Evolutionary conservation across 30 jellyfish, hydroid and myxozoan species (phyloP).

Genomic region (Turritopsis rubra): DNA sequence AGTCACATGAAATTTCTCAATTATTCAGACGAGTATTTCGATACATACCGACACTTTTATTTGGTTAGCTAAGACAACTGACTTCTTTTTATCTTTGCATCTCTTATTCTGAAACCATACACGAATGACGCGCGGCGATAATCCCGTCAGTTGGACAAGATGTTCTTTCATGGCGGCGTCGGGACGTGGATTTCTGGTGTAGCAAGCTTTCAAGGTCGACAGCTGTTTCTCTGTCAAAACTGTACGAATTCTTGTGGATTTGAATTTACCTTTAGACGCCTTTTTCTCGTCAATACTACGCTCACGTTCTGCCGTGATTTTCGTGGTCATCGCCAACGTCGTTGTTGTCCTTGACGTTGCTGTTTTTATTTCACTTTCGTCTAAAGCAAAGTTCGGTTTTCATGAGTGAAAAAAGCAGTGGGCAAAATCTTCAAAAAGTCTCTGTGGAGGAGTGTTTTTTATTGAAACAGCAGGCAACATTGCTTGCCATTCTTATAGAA

Average conservation of each 20-base stretch:
- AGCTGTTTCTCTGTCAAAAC: constrained; percentile 68
- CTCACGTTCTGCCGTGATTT: constrained; percentile 19
- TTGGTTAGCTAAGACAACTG: not conserved
- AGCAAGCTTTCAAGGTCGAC: constrained; percentile 61
- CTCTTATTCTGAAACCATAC: constrained; percentile 90
- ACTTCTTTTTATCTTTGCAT: constrained; percentile 77
- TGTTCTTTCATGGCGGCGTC: constrained; percentile 74
- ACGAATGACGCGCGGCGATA: constrained; percentile 75
- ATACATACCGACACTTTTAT: not conserved
- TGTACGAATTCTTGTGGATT: constrained; percentile 74
- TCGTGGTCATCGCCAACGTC: not conserved
- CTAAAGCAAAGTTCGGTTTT: too few relatives aligned
- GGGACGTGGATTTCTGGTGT: constrained; percentile 85
- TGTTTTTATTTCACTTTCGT: not conserved
- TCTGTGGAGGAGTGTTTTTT: too few relatives aligned
- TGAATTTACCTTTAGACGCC: constrained; percentile 30
- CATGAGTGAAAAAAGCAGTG: too few relatives aligned
- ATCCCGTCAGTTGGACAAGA: constrained; percentile 73
- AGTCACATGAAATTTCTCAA: not conserved
- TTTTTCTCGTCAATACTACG: constrained; percentile 15
- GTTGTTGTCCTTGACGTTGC: not conserved
- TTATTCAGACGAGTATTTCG: not conserved
- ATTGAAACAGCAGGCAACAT: too few relatives aligned
- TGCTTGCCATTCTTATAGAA: too few relatives aligned
- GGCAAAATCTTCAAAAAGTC: too few relatives aligned